These are phyloP conservation scores for Microtus oregoni DNA, from an alignment of 2,113 vertebrate genomes.

Conservation along the genomic window DNA sequence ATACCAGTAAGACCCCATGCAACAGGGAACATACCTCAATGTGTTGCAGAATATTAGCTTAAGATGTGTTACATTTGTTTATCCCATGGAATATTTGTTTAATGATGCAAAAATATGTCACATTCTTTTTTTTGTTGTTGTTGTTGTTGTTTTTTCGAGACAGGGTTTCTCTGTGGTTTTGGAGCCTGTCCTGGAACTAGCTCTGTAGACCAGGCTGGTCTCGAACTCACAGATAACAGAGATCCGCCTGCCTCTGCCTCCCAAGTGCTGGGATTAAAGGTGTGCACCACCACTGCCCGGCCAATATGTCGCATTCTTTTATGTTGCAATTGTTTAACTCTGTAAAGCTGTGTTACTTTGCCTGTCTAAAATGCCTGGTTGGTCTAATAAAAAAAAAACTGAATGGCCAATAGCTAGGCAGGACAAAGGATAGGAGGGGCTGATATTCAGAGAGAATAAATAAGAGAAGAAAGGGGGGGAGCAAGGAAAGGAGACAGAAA, in stretches of 20 bases:
- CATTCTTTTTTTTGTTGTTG: too few species aligned
- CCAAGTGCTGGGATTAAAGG: too few species aligned
- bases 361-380: background rate
- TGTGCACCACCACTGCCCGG: too few species aligned
- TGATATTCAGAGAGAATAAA: background rate
- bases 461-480: background rate
- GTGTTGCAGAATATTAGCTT: background rate
- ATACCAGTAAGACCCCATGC: rapidly evolving
- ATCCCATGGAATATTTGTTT: background rate
- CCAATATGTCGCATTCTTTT: too few species aligned
- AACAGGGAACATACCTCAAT: background rate
- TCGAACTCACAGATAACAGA: too few species aligned
- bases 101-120: background rate
- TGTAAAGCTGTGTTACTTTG: background rate
- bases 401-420: background rate
- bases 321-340: background rate
- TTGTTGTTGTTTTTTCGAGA: too few species aligned
- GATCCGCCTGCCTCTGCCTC: too few species aligned
- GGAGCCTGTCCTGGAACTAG: too few species aligned
- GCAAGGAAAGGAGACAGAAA: background rate
- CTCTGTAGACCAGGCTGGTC: too few species aligned
- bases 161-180: too few species aligned
- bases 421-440: background rate
- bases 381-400: background rate
- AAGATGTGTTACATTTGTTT: background rate